Conservation (phyloP, 2,797 vertebrate species). For the Phalanger gymnotis region DNA sequence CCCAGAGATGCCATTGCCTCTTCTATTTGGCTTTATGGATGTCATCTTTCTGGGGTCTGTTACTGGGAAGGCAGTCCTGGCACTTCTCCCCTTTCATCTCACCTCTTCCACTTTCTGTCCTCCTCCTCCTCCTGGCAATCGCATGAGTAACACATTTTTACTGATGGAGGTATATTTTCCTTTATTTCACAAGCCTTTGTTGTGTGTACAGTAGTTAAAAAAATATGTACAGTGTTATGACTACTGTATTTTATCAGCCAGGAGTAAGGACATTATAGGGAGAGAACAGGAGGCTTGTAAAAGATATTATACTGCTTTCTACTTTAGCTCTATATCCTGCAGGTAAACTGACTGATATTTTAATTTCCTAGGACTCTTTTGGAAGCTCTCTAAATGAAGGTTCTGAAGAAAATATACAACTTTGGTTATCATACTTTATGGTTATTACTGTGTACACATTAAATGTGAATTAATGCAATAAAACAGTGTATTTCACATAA, state of each 20-base stretch:
- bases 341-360: conserved; percentile 87
- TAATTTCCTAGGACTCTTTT: conserved; percentile 85
- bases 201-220: conserved; percentile 78
- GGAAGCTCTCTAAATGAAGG: conserved; percentile 87
- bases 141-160: conserved; percentile 61
- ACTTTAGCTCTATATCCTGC: conserved; percentile 81
- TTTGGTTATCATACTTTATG: conserved; percentile 86
- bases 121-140: conserved; percentile 50
- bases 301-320: conserved; percentile 78
- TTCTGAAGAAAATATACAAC: conserved; percentile 87
- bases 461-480: conserved; percentile 90
- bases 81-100: conserved; percentile 1
- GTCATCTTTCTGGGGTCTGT: conserved; percentile 62
- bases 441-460: conserved; percentile 89
- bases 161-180: conserved; percentile 67
- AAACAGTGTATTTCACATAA: conserved; percentile 88
- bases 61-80: conserved; percentile 58
- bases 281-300: conserved; percentile 78
- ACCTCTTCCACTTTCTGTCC: conserved; percentile 1
- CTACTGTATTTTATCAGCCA: conserved; percentile 81
- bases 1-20: conserved; percentile 44
- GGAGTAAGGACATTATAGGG: conserved; percentile 72
- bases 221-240: conserved; percentile 79
- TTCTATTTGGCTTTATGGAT: conserved; percentile 60
- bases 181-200: conserved; percentile 74